These are phyloP conservation scores for Caenorhabditis sp. DNA, from an alignment of 2,888 invertebrate species.

Conservation along the genomic window DNA sequence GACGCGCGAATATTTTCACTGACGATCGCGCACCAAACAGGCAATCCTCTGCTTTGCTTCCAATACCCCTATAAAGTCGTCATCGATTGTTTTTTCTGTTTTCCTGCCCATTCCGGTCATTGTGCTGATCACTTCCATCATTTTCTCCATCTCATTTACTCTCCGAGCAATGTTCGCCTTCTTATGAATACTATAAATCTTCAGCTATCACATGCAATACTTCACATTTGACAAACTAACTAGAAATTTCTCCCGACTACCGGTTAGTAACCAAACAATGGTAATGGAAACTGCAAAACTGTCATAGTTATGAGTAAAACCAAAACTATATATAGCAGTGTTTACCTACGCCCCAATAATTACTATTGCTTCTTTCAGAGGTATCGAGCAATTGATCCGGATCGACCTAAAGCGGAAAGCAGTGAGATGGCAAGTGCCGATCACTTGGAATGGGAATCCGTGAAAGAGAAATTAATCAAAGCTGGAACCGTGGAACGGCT, in stretches of 20 bases:
- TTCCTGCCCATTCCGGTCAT: slow-evolving; percentile 31
- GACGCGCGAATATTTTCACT: slow-evolving; percentile 52
- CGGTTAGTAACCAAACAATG: slow-evolving; percentile 50
- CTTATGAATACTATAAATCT: slow-evolving; percentile 16
- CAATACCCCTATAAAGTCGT: slow-evolving; percentile 24
- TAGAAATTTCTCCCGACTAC: slow-evolving; percentile 52
- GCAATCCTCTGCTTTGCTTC: slow-evolving; percentile 18
- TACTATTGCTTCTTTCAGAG: slow-evolving; percentile 72
- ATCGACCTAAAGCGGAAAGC: slow-evolving; percentile 70
- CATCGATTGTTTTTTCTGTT: slow-evolving; percentile 34
- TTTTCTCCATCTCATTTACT: background rate
- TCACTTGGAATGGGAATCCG: slow-evolving; percentile 99
- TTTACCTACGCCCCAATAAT: background rate
- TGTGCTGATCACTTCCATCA: slow-evolving; percentile 34
- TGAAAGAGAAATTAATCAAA: slow-evolving; percentile 94
- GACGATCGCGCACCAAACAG: slow-evolving; percentile 47
- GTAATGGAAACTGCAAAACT: slow-evolving; percentile 22
- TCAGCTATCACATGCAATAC: slow-evolving; percentile 58
- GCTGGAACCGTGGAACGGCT: slow-evolving; percentile 95
- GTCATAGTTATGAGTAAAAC: slow-evolving; percentile 22
- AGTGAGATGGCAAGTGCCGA: slow-evolving; percentile 75
- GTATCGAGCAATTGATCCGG: slow-evolving; percentile 82
- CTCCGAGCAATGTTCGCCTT: slow-evolving; percentile 4
- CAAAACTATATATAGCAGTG: background rate
- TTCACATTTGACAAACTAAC: slow-evolving; percentile 61